These are phyloP conservation scores for Tadarida brasiliensis DNA, from an alignment of 2,797 vertebrate genomes.

Conservation along the genomic window DNA sequence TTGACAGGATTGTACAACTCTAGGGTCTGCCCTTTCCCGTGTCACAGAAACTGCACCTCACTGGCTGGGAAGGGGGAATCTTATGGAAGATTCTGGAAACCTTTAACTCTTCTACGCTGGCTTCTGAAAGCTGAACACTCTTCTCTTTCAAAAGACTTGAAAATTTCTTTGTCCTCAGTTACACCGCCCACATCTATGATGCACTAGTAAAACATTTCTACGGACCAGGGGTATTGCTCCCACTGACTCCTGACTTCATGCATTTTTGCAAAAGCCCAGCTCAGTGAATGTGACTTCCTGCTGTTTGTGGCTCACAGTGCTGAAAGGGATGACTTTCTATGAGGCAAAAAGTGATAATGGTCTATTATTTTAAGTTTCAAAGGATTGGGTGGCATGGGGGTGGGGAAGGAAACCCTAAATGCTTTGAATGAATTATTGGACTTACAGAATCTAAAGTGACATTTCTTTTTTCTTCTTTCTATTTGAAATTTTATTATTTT, in stretches of 20 bases:
- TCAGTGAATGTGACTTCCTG: conserved; percentile 64
- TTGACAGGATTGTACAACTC: not conserved
- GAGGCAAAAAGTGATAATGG: conserved; percentile 55
- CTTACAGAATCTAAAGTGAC: conserved; percentile 19
- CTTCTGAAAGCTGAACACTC: conserved; percentile 32
- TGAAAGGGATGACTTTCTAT: conserved; percentile 41
- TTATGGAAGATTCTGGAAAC: not conserved
- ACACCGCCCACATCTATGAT: conserved; percentile 14
- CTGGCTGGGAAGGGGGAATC: conserved; percentile 6
- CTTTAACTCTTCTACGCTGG: not conserved
- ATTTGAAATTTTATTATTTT: conserved; percentile 4
- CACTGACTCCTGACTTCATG: conserved; percentile 52
- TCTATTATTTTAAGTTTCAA: conserved; percentile 72
- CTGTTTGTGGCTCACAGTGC: conserved; percentile 48
- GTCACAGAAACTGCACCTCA: not conserved
- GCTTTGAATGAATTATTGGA: conserved; percentile 45
- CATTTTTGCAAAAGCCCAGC: conserved; percentile 66
- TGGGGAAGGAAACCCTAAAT: conserved; percentile 31
- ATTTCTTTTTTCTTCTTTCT: conserved; percentile 23
- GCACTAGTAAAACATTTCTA: conserved; percentile 47
- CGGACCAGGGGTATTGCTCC: conserved; percentile 1
- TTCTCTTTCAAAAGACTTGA: conserved; percentile 32
- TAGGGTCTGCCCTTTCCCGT: not conserved
- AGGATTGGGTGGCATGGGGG: conserved; percentile 22
- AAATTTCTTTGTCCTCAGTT: conserved; percentile 19